Evolutionary conservation across 2,888 invertebrate genomes (phyloP).

Genomic region (Sarcophaga rosellei): DNA sequence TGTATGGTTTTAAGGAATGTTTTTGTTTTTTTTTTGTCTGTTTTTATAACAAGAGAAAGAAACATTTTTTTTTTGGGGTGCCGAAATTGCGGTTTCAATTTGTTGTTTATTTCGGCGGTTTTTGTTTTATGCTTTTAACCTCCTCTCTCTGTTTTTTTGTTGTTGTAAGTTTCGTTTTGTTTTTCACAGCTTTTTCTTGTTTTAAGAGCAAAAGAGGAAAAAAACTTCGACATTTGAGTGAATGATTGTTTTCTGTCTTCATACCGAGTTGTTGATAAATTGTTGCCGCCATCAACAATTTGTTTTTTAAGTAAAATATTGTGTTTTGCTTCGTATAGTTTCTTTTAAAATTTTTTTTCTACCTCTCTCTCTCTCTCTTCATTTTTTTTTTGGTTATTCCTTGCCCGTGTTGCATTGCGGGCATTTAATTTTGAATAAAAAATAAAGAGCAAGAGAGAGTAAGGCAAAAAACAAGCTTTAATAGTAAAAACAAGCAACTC

Average conservation of each 20-base stretch:
- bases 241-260: constrained; percentile 61
- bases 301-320: constrained; percentile 56
- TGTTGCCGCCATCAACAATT: constrained; percentile 60
- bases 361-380: not conserved
- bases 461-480: not conserved
- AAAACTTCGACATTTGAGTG: constrained; percentile 60
- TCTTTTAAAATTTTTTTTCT: not conserved
- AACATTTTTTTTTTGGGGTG: constrained; percentile 33
- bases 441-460: not conserved
- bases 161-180: not conserved
- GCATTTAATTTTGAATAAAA: not conserved
- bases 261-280: constrained; percentile 61
- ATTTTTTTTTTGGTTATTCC: too few species aligned
- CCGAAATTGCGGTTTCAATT: constrained; percentile 63
- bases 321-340: constrained; percentile 1
- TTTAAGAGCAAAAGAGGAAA: not conserved
- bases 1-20: not conserved
- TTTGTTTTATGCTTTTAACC: constrained; percentile 5
- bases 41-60: not conserved
- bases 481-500: too few species aligned
- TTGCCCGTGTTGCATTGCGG: not conserved
- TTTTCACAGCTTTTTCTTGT: not conserved
- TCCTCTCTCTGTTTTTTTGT: not conserved
- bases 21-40: not conserved
- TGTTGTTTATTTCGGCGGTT: constrained; percentile 42